Evolutionary conservation across 2,797 vertebrate genomes (phyloP).

Genomic region (Tauraco hartlaubi): DNA sequence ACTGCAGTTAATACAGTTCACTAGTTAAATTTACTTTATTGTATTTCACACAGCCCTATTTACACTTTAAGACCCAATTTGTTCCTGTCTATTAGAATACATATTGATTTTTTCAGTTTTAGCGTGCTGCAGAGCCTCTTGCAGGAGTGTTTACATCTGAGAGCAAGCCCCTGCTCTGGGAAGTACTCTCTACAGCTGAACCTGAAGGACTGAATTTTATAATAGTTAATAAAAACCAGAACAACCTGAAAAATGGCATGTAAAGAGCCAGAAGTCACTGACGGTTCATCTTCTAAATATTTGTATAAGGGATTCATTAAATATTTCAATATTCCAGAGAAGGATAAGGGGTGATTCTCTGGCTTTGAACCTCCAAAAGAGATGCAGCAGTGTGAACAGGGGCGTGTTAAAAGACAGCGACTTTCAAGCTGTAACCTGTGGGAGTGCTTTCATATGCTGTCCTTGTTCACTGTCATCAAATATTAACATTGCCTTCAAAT

Average conservation of each 20-base stretch:
- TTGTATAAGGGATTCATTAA: neutral
- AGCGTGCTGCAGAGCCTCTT: neutral
- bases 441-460: neutral
- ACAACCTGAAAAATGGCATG: neutral
- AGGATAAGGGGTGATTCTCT: neutral
- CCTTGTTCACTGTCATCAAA: neutral
- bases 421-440: neutral
- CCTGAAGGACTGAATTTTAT: neutral
- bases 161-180: neutral
- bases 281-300: neutral
- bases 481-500: conserved; percentile 11
- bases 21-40: conserved; percentile 57
- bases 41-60: conserved; percentile 39
- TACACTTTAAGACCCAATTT: conserved; percentile 39
- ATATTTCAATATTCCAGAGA: neutral
- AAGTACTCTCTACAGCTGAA: neutral
- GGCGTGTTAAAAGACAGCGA: neutral
- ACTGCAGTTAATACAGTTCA: conserved; percentile 22
- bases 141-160: neutral
- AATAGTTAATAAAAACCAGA: neutral
- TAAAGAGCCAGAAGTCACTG: neutral
- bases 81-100: conserved; percentile 36
- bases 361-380: neutral
- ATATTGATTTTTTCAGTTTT: conserved; percentile 55
- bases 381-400: neutral